phyloP scores from a whole-genome alignment of 2,113 vertebrate species.

The Alaudala cheleensis region DNA sequence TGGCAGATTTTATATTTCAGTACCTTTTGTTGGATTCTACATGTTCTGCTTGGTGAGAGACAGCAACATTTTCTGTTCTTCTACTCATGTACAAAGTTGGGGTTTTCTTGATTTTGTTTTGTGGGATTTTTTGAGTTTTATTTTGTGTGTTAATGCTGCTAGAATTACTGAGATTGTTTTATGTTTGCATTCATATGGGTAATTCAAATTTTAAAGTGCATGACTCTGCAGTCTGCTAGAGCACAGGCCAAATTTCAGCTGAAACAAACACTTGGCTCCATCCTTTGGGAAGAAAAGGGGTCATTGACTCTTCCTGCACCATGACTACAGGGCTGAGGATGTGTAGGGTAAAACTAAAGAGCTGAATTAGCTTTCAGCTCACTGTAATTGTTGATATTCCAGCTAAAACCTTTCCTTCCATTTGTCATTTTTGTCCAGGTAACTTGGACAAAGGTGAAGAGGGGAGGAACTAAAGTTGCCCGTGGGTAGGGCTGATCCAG shows the following conservation, averaged over 20 bases:
- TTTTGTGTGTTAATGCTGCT: background rate
- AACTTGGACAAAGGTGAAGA: background rate
- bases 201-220: background rate
- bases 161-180: background rate
- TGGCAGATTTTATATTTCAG: conserved; percentile 24
- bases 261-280: background rate
- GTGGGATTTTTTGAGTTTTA: accelerated
- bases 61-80: background rate
- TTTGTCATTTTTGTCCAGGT: background rate
- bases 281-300: background rate
- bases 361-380: background rate
- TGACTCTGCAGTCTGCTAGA: background rate
- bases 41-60: background rate
- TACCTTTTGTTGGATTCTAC: background rate
- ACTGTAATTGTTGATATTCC: background rate
- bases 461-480: background rate
- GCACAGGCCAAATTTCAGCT: background rate
- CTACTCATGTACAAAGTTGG: background rate
- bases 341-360: background rate
- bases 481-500: background rate
- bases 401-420: background rate
- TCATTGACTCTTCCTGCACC: background rate
- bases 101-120: background rate
- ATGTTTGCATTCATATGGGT: background rate
- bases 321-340: background rate